Evolutionary conservation across 2,888 invertebrate genomes (phyloP).

Genomic region (Megamerina dolium): DNA sequence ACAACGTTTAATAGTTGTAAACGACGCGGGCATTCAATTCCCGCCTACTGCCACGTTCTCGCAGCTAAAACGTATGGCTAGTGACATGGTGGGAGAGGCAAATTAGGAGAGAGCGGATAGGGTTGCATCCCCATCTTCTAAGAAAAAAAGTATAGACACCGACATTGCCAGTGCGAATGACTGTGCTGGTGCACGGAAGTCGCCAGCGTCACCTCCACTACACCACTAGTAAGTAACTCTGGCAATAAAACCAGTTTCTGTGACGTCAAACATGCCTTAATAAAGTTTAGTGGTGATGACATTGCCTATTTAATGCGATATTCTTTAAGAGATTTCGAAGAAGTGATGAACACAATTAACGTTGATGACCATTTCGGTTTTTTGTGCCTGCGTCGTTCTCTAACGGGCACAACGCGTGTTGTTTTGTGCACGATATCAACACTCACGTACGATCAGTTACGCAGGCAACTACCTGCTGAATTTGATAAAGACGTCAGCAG

Average conservation of each 20-base stretch:
- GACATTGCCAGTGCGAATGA: too few relatives aligned
- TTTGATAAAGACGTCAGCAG: slow-evolving; percentile 8
- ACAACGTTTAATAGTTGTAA: too few relatives aligned
- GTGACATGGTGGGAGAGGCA: too few relatives aligned
- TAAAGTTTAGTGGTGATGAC: slow-evolving; percentile 5
- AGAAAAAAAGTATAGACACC: neutral
- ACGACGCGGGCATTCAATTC: too few relatives aligned
- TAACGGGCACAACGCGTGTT: slow-evolving; percentile 4
- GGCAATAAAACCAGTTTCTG: slow-evolving; percentile 3
- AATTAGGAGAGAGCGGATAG: too few relatives aligned
- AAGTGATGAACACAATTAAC: slow-evolving; percentile 3
- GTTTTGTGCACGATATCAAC: slow-evolving; percentile 5
- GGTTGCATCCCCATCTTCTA: neutral
- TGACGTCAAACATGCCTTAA: slow-evolving; percentile 7
- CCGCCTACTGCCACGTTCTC: too few relatives aligned
- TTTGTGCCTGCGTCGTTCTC: slow-evolving; percentile 5
- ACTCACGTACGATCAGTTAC: slow-evolving; percentile 2
- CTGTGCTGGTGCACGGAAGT: too few relatives aligned
- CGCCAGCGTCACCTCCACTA: too few relatives aligned
- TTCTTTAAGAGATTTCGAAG: slow-evolving; percentile 8
- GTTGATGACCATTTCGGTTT: slow-evolving; percentile 4
- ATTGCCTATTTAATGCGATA: neutral
- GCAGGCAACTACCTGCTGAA: slow-evolving; percentile 9
- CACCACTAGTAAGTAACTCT: too few relatives aligned
- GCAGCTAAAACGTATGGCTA: too few relatives aligned